Conservation (phyloP, 1,140 invertebrate genomes). For the Ctenoplectra terminalis region DNA sequence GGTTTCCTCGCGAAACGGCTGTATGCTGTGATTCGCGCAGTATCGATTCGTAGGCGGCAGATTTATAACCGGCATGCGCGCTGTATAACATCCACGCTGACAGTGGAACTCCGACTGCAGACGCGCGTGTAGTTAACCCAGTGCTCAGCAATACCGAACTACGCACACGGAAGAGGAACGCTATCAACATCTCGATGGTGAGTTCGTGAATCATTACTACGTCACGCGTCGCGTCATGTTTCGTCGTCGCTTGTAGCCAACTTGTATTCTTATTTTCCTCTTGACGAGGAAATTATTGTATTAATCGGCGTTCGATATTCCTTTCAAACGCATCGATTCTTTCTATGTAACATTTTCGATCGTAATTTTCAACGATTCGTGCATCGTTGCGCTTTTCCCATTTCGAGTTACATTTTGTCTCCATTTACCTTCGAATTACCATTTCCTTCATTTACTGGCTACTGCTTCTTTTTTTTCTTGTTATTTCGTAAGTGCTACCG, state of each 20-base stretch:
- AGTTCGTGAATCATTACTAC: conserved; percentile 45
- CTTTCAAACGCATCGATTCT: background rate
- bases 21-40: conserved; percentile 40
- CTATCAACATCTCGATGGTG: conserved; percentile 55
- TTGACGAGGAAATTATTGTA: background rate
- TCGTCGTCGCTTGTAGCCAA: background rate
- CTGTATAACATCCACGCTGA: conserved; percentile 13
- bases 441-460: background rate
- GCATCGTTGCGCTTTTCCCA: background rate
- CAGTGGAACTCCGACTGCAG: conserved; percentile 5
- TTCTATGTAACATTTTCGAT: background rate
- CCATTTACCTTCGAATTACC: background rate
- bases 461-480: background rate
- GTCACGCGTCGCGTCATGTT: conserved; percentile 15
- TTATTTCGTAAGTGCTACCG: background rate
- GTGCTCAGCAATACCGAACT: background rate
- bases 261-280: background rate
- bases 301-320: background rate
- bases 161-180: conserved; percentile 35
- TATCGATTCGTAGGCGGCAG: conserved; percentile 22
- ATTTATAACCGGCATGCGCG: conserved; percentile 16
- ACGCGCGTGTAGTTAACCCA: conserved; percentile 17
- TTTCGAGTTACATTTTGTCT: background rate
- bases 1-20: conserved; percentile 7
- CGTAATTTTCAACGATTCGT: background rate